Conservation (phyloP, 2,797 vertebrate genomes). For the Oreochromis mossambicus region DNA sequence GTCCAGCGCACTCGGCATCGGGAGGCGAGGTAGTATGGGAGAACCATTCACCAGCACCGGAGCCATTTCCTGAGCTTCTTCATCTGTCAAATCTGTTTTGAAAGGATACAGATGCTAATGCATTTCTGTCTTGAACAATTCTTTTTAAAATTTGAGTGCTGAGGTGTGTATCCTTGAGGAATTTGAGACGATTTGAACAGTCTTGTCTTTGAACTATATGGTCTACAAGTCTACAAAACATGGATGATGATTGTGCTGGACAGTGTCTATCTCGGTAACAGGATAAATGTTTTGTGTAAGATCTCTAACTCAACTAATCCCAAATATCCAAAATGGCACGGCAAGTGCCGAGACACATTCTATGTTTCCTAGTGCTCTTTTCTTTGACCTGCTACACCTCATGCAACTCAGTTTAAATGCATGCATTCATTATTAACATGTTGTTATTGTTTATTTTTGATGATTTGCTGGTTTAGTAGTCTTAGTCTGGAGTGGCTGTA, state of each 20-base stretch:
- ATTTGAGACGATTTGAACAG: neutral
- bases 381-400: neutral
- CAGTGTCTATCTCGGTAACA: neutral
- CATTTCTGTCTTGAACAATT: neutral
- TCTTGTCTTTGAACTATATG: neutral
- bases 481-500: neutral
- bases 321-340: neutral
- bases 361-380: neutral
- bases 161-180: neutral
- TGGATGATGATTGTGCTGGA: neutral
- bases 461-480: neutral
- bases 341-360: neutral
- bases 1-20: constrained; percentile 70
- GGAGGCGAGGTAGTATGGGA: constrained; percentile 76
- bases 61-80: constrained; percentile 71
- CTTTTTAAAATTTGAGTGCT: neutral
- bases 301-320: neutral
- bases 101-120: neutral
- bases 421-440: neutral
- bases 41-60: constrained; percentile 82
- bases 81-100: constrained; percentile 72
- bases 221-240: neutral
- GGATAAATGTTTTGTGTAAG: neutral
- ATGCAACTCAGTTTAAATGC: neutral
- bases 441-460: neutral